Evolutionary conservation across 2,888 invertebrate genomes (phyloP).

Genomic region (Arrhopalites spinosus): DNA sequence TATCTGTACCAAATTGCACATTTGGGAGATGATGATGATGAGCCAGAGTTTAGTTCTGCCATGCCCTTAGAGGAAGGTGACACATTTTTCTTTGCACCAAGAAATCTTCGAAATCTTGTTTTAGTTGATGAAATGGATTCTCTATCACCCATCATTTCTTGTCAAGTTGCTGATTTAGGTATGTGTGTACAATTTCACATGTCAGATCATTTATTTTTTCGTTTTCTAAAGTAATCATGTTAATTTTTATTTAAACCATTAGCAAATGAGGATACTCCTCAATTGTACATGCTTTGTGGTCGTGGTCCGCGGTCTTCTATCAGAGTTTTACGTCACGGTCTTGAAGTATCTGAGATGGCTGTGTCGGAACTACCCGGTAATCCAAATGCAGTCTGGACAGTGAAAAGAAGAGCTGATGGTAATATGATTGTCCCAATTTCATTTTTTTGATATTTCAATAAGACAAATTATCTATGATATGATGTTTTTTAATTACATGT

Average conservation of each 20-base stretch:
- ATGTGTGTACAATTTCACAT: neutral
- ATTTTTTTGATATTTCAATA: conserved; percentile 3
- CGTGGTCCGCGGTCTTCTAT: conserved; percentile 92
- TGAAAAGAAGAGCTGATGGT: conserved; percentile 95
- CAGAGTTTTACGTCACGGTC: conserved; percentile 90
- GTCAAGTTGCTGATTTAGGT: conserved; percentile 82
- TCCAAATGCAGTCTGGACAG: conserved; percentile 99
- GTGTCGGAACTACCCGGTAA: conserved; percentile 99
- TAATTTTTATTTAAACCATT: conserved; percentile 52
- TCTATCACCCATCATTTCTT: conserved; percentile 84
- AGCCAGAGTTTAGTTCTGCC: conserved; percentile 96
- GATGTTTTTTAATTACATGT: conserved; percentile 53
- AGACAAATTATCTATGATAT: conserved; percentile 24
- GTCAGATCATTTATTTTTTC: neutral
- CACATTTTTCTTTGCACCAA: conserved; percentile 97
- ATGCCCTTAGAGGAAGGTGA: conserved; percentile 99
- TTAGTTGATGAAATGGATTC: conserved; percentile 97
- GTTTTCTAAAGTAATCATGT: neutral
- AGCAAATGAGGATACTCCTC: conserved; percentile 98
- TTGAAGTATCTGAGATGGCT: conserved; percentile 99
- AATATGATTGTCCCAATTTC: conserved; percentile 61
- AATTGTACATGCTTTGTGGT: conserved; percentile 94
- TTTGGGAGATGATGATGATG: conserved; percentile 97
- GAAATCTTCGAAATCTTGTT: conserved; percentile 90
- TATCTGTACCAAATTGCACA: conserved; percentile 99